Evolutionary conservation across 2,113 vertebrate genomes (phyloP), one percentile per base, ranked within the genome.

Genomic region (Oryzias celebensis): DNA sequence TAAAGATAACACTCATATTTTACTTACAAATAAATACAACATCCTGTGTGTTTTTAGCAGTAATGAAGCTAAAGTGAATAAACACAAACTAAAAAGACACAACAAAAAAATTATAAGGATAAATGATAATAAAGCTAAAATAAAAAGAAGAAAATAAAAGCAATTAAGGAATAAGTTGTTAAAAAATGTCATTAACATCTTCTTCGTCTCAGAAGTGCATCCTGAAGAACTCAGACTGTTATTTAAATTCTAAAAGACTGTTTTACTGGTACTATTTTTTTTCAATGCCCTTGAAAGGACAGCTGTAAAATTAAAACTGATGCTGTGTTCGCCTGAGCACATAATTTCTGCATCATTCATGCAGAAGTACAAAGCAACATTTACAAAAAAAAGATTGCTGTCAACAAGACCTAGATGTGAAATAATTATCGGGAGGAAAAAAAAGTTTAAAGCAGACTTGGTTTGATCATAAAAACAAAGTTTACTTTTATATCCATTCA

Each of bases 1-100:
- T 87, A 79, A 71, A 88, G 91, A 92, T 91, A 89, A 78, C 73
- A 14, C 26, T 65, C 65, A 70, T 58, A 82, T 83, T 87, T 70
- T 77, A 65, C 41, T 45, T 10, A 65, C 72, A 61, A 51, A 28
- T 54, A 78, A 83, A 80, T 36, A 65, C 75, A 73, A 77, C 90
- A 84, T 80, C 84, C 78, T 80, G 76, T 70, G 52, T 79, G 62
- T 85, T 87, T 90, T 90, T 85, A 88, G 77, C 58, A 83, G 79
- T 87, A 84, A 89, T 82, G 74, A 78, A 87, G 75, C 68, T 72
- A 61, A 73, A 88, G 88, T 65, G 72, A 80, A 80, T 80, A 66
- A 68, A 68, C 24, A 55, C n/a, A 70, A 62, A 77, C 80, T 67
- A 70, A 63, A 62, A 64, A 55, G 67, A 50, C 23, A 46, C 1